phyloP scores from a whole-genome alignment of 2,888 invertebrate genomes.

The Pyrrhopygopsis socrates region DNA sequence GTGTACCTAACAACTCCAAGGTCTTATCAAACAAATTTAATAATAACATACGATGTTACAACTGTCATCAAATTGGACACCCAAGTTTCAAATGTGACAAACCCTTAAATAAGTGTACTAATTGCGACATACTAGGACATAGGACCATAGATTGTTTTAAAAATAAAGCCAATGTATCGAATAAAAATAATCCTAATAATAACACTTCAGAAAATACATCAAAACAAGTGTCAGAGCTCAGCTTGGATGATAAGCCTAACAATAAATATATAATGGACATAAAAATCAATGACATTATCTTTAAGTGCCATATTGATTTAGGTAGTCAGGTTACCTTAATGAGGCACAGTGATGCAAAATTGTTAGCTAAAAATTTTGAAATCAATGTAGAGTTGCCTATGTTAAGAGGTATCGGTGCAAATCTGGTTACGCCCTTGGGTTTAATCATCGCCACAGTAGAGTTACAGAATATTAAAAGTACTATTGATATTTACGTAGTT shows the following conservation, averaged over 20 bases:
- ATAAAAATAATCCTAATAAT: neutral
- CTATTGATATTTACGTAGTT: slow-evolving; percentile 67
- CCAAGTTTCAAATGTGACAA: slow-evolving; percentile 44
- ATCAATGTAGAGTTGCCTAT: neutral
- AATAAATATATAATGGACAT: slow-evolving; percentile 48
- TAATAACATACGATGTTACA: slow-evolving; percentile 24
- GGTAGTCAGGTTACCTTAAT: slow-evolving; percentile 57
- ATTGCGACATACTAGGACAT: slow-evolving; percentile 30
- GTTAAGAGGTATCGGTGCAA: slow-evolving; percentile 76
- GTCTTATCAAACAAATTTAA: neutral
- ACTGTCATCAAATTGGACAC: slow-evolving; percentile 32
- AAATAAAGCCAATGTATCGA: neutral
- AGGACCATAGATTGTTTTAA: slow-evolving; percentile 3
- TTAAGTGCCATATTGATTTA: slow-evolving; percentile 51
- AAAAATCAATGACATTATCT: slow-evolving; percentile 24
- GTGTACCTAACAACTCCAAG: neutral
- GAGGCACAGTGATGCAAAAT: slow-evolving; percentile 26
- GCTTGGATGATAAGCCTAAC: slow-evolving; percentile 8
- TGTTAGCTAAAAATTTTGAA: slow-evolving; percentile 9
- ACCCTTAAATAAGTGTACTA: slow-evolving; percentile 17
- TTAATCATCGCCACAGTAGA: slow-evolving; percentile 44
- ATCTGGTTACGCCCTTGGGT: slow-evolving; percentile 69
- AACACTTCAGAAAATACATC: neutral
- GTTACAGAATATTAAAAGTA: slow-evolving; percentile 65
- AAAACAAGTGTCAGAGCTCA: slow-evolving; percentile 22